Conservation (phyloP, 2,888 invertebrate genomes). For the Diarsia mendica region DNA sequence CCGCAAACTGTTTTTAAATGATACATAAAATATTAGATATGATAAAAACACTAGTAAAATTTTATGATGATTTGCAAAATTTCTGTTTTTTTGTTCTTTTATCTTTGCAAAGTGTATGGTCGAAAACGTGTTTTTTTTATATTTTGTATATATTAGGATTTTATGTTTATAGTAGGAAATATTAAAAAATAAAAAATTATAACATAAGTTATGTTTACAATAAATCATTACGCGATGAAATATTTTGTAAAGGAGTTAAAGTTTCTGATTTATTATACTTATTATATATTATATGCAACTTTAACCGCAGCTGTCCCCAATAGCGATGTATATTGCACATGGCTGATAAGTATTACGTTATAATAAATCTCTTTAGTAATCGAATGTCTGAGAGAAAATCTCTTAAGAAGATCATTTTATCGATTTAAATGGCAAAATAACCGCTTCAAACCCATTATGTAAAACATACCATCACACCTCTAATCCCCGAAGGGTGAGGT, state of each 20-base stretch:
- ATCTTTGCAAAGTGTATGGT: too few species aligned
- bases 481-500: neutral
- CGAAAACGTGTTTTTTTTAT: too few species aligned
- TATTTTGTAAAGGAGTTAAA: conserved; percentile 25
- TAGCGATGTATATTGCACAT: conserved; percentile 35
- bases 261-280: conserved; percentile 20
- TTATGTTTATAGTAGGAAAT: neutral
- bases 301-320: conserved; percentile 44
- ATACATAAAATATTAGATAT: neutral
- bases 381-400: neutral
- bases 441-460: neutral
- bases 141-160: too few species aligned
- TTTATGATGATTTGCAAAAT: neutral
- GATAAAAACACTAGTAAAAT: neutral
- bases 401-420: too few species aligned
- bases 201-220: neutral
- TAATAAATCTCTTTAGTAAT: conserved; percentile 32
- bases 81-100: neutral
- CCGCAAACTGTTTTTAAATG: conserved; percentile 20
- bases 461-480: neutral
- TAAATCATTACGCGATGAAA: conserved; percentile 10
- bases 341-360: conserved; percentile 27
- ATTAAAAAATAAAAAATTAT: neutral
- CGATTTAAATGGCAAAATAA: too few species aligned
- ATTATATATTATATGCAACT: conserved; percentile 2